These are phyloP conservation scores for Pheosia gnoma DNA, from an alignment of 2,888 invertebrate species.

Conservation along the genomic window DNA sequence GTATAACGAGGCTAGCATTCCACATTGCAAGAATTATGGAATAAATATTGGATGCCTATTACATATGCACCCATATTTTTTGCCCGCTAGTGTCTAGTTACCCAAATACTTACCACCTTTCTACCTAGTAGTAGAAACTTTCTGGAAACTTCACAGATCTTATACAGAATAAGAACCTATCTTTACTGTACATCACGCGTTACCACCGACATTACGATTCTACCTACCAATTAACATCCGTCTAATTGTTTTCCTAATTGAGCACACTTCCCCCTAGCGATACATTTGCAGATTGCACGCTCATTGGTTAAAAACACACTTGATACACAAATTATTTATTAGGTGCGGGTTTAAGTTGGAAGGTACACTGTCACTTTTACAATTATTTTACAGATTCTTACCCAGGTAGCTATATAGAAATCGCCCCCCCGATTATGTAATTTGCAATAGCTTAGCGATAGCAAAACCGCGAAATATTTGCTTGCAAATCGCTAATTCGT, in stretches of 20 bases:
- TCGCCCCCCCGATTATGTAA: too few relatives aligned
- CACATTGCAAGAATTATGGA: not conserved
- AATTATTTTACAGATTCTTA: too few relatives aligned
- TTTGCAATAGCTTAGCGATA: too few relatives aligned
- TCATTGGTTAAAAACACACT: constrained; percentile 4
- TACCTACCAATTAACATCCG: constrained; percentile 47
- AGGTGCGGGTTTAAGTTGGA: too few relatives aligned
- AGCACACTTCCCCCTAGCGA: constrained; percentile 35
- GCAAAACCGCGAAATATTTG: too few relatives aligned
- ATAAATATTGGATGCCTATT: not conserved
- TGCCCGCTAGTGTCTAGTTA: not conserved
- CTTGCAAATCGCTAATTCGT: too few relatives aligned
- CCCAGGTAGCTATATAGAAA: too few relatives aligned
- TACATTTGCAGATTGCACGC: constrained; percentile 2
- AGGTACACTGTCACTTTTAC: too few relatives aligned
- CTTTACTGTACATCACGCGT: not conserved
- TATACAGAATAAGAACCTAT: not conserved
- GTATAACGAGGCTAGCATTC: not conserved
- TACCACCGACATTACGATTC: constrained; percentile 22
- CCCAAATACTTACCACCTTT: not conserved
- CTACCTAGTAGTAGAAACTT: too few relatives aligned
- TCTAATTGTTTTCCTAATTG: constrained; percentile 65
- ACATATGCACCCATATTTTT: not conserved
- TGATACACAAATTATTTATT: not conserved
- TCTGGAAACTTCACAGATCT: not conserved